phyloP scores from a whole-genome alignment of 2,888 invertebrate genomes.

The Terebella lapidaria region DNA sequence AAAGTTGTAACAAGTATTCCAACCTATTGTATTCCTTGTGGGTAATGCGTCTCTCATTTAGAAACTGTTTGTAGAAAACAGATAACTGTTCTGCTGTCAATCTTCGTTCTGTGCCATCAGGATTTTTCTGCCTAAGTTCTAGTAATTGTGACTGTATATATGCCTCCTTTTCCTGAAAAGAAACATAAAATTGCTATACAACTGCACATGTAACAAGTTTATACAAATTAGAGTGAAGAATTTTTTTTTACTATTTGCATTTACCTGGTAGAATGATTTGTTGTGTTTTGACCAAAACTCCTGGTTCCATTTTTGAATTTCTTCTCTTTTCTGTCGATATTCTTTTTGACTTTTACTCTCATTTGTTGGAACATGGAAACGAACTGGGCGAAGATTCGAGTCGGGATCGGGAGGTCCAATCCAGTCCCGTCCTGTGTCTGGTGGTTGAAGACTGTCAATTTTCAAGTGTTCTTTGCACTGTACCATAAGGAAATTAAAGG shows the following conservation, averaged over 20 bases:
- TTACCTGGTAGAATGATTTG: slow-evolving; percentile 67
- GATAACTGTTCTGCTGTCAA: slow-evolving; percentile 60
- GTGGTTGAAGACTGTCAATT: no score
- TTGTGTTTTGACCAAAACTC: slow-evolving; percentile 80
- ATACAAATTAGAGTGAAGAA: not conserved
- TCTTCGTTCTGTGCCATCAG: slow-evolving; percentile 16
- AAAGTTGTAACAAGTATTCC: no score
- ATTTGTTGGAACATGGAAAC: slow-evolving; percentile 62
- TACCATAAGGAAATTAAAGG: no score
- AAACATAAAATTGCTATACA: slow-evolving; percentile 1
- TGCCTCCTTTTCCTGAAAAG: slow-evolving; percentile 11
- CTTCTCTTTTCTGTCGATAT: slow-evolving; percentile 64
- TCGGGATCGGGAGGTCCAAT: slow-evolving; percentile 76
- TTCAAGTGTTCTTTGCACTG: no score
- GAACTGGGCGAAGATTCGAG: slow-evolving; percentile 72
- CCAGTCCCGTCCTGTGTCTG: slow-evolving; percentile 56
- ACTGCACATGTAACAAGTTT: not conserved
- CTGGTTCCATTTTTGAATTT: slow-evolving; percentile 78
- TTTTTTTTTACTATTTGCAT: slow-evolving; percentile 8
- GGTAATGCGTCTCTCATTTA: slow-evolving; percentile 73
- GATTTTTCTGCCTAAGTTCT: slow-evolving; percentile 12
- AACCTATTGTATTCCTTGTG: slow-evolving; percentile 70
- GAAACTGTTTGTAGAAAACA: slow-evolving; percentile 77
- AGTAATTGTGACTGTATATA: slow-evolving; percentile 9
- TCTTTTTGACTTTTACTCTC: slow-evolving; percentile 66